Evolutionary conservation across 2,113 vertebrate species (phyloP), one percentile per base, ranked within the genome.

Genomic region (Xiphophorus couchianus): DNA sequence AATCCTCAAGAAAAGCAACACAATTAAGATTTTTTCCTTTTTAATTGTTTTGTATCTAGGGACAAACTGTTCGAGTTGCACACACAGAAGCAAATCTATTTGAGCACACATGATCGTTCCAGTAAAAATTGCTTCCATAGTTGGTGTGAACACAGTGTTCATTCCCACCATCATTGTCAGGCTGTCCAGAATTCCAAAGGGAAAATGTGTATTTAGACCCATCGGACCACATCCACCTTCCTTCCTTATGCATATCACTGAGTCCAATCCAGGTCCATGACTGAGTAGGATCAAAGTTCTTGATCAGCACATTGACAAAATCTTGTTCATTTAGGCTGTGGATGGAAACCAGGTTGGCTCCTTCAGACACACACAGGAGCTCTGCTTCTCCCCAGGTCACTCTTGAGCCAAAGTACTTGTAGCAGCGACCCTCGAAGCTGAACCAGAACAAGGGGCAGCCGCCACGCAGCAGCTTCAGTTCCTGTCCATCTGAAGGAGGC

Each of bases 341-440:
- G 69, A 84, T 75, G 1, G 86, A 88, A 72, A 87, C 83, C 76
- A 89, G 74, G 81, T 86, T 84, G 84, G 64, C 10, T 35, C 28
- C 3, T 25, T 76, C 0, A 66, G 74, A 81, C 58, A 86, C 2
- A 62, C 77, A 86, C 28, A 73, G 0, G 8, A 81, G 54, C 25
- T 86, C 84, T 70, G 82, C 84, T 65, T 88, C 84, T 54, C 51
- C 67, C 80, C 79, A 88, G 72, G 29, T 69, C 82, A 68, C 0
- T 0, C 0, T 0, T 37, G 68, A 17, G 1, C 67, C 0, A 0
- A 77, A 0, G 1, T 84, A 84, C 19, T 83, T 86, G 77, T 71
- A 86, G 64, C 42, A 89, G 62, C 63, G 60, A 13, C 9, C 8
- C 0, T 29, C 37, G 54, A 72, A 90, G 29, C n/a, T 67, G 63